Evolutionary conservation across 2,797 vertebrate species (phyloP), one percentile per base, ranked within the genome.

Genomic region (Sandelia bainsii): DNA sequence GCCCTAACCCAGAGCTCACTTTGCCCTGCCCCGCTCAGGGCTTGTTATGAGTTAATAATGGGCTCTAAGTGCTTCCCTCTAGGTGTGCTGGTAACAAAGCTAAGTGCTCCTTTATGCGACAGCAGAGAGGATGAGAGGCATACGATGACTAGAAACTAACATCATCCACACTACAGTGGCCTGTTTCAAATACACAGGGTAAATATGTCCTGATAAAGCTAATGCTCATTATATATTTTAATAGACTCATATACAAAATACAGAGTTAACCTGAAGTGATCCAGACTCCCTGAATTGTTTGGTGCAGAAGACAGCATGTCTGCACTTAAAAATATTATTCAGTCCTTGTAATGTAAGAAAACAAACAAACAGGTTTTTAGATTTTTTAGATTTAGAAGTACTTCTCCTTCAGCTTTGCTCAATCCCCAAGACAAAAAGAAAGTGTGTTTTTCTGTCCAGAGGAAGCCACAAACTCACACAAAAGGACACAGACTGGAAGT

Each of bases 21-120:
- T 34, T 9, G 80, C 61, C 72, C 67, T 37, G 65, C 42, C 70
- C 46, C 82, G 86, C 80, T 80, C 27, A 58, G 48, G 72, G 71
- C 69, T 71, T 67, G 49, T 90, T 86, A 90, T 70, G 65, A 73
- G 77, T 84, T 82, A 89, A 87, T 90, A 92, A 91, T 87, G 83
- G 78, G 45, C 68, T 89, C 39, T 89, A 80, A 91, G 86, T 87
- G 81, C 77, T 88, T 80, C 70, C 60, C 58, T 85, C 49, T 58
- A 80, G 62, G 68, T 81, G 74, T 69, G 60, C 75, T 71, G 72
- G 71, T 60, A 80, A 75, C 76, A 72, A 65, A 37, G 52, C 77
- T 84, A 77, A 89, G 60, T 89, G 87, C 78, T 81, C 14, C 63
- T 82, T 83, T 84, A 82, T 84, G 82, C 68, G 77, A 85, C 79